Evolutionary conservation across 64 coral and sea anemone genomes (phyloP).

Genomic region (Cladopsammia gracilis): DNA sequence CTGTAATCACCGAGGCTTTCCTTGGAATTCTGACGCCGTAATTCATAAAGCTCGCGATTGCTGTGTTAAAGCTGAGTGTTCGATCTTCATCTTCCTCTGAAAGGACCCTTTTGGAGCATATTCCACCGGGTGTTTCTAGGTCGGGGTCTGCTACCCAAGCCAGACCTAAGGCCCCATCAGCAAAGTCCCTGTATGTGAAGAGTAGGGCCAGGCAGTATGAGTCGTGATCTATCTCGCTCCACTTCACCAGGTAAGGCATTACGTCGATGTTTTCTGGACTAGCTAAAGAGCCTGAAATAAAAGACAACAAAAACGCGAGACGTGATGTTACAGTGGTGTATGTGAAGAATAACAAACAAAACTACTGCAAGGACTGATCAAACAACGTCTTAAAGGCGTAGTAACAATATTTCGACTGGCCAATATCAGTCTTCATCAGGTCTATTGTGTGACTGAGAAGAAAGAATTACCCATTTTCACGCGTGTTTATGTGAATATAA

Average conservation of each 20-base stretch:
- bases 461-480: no score
- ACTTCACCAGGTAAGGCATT: slow-evolving; percentile 67
- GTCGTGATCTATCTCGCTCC: slow-evolving; percentile 86
- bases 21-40: slow-evolving; percentile 61
- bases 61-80: slow-evolving; percentile 72
- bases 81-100: slow-evolving; percentile 12
- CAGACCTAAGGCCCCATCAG: slow-evolving; percentile 71
- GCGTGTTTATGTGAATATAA: no score
- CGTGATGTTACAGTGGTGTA: no score
- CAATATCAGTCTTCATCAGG: no score
- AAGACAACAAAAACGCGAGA: not conserved
- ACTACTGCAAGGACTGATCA: no score
- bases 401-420: no score
- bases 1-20: slow-evolving; percentile 70
- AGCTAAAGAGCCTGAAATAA: slow-evolving; percentile 49
- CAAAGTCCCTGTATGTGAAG: slow-evolving; percentile 90
- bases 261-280: slow-evolving; percentile 45
- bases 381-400: no score
- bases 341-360: no score
- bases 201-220: slow-evolving; percentile 82
- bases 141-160: slow-evolving; percentile 78
- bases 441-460: no score
- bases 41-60: slow-evolving; percentile 70
- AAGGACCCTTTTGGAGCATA: slow-evolving; percentile 69
- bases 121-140: slow-evolving; percentile 32